Evolutionary conservation across 2,797 vertebrate species (phyloP), one percentile per base, ranked within the genome.

Genomic region (Sebastes hopkinsi): DNA sequence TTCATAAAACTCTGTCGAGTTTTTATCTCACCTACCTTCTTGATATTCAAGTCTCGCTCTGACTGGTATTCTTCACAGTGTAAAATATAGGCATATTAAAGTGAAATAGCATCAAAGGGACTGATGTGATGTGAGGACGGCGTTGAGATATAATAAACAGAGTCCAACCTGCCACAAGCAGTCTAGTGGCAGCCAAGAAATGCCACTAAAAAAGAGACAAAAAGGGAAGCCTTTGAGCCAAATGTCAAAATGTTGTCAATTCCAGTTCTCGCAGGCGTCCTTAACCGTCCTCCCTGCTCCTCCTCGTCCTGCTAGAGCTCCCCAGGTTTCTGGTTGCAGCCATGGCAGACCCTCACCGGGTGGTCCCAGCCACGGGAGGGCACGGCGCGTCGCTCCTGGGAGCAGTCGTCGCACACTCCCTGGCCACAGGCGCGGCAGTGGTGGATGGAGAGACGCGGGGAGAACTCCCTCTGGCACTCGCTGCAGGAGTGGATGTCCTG

Each of bases 361-460:
- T 99, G 98, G 94, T 99, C 98, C 99, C 99, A 99, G 83, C 98
- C 99, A 0, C 98, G 96, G 30, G 99, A 99, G 13, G 99, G 98
- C 81, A 99, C 98, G 0, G 98, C 79, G 52, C 98, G 96, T 22
- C 98, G 97, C 87, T 97, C 97, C 0, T 96, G 95, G 4, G 98
- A 99, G 90, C 98, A 99, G 81, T 98, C 97, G 0, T 97, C 96
- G 6, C 99, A 99, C 92, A 99, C 98, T 4, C 99, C 98, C 94
- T 99, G 98, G 59, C 99, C 98, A 0, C 99, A 99, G 84, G 98
- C 97, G 29, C 98, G 97, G 75, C 99, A 99, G 95, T 99, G 99
- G 91, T 99, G 99, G 89, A 99, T 99, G 81, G 98, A 98, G 36
- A 99, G 96, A 46, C 98, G 99, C 50, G 97, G 78, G 50, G 94